Evolutionary conservation across 2,888 invertebrate genomes (phyloP), one percentile per base, ranked within the genome.

Genomic region (Synanthedon myopaeformis): DNA sequence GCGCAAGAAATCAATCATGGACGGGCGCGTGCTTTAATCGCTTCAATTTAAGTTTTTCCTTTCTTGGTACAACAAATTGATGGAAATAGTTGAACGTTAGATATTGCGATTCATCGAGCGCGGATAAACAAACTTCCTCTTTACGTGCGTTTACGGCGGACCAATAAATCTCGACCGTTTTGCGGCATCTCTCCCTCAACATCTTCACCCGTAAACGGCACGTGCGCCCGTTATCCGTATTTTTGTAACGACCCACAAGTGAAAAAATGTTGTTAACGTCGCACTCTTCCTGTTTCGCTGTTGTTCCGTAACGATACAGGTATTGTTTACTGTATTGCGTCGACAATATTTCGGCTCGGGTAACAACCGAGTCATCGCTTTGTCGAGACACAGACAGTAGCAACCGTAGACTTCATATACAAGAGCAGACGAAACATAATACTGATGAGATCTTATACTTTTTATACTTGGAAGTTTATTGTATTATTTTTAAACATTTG

Each of bases 41-140:
- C 65, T 70, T 66, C 79, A 82, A 81, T 82, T 81, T 79, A 82
- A 82, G 76, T 79, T 81, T 78, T 79, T 78, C 75, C 74, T 74
- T 76, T 78, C 74, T 74, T 74, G 64, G 74, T 72, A 65, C 64
- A 76, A 77, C 76, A 80, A 82, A 79, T 78, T 78, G 74, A 77
- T 76, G 74, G 69, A 77, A 79, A 79, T 79, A 80, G 75, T 82
- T 78, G 73, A 78, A 79, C 73, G 78, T 74, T 74, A 70, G 76
- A 74, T 77, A 78, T 76, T 70, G 74, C 74, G 65, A 72, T 71
- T 75, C 74, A 71, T 67, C 63, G 70, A 67, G 68, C 66, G 65
- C 66, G 63, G 68, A 72, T 69, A 69, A 71, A 77, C 75, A 77
- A 81, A 79, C 71, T 82, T 79, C 72, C 71, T 71, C 71, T 69